Percentiles rank a stretch among this genome's conserved stretches.
Conservation (phyloP, 2,113 vertebrate species). For the Vidua chalybeata region DNA sequence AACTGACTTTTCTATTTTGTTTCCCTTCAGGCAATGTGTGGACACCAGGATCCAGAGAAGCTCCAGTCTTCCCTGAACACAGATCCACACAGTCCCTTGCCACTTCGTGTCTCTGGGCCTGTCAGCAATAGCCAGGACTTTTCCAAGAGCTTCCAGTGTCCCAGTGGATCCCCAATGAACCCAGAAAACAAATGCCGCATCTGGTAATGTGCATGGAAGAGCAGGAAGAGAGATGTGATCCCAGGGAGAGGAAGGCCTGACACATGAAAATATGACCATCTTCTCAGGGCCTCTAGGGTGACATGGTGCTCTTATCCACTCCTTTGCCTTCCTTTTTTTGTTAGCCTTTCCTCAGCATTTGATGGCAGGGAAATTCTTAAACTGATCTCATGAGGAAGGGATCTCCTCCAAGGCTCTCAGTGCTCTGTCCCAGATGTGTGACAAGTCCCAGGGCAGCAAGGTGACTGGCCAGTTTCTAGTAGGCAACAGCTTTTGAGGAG, state of each 20-base stretch:
- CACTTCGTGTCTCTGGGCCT: conserved; percentile 70
- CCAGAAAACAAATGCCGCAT: conserved; percentile 67
- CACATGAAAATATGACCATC: neutral
- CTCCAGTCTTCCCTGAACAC: neutral
- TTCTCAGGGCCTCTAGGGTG: neutral
- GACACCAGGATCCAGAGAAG: neutral
- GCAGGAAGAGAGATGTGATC: neutral
- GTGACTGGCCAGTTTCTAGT: neutral
- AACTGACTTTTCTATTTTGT: neutral
- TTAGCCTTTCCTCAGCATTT: neutral
- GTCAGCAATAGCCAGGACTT: conserved; percentile 73
- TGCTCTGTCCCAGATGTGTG: neutral
- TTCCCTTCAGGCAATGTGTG: conserved; percentile 72
- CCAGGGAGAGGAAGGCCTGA: neutral
- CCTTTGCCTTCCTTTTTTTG: neutral
- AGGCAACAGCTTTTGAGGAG: neutral
- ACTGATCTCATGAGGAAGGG: neutral
- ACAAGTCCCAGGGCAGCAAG: neutral
- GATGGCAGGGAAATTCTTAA: neutral
- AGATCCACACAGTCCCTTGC: conserved; percentile 67
- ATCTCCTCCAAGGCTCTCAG: neutral
- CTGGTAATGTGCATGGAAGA: conserved; percentile 62
- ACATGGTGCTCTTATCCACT: neutral
- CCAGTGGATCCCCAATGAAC: conserved; percentile 64
- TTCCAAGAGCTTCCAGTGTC: conserved; percentile 68